Base-by-base conservation (phyloP, 2,113 vertebrate genomes). In the Anolis sagrei region DNA sequence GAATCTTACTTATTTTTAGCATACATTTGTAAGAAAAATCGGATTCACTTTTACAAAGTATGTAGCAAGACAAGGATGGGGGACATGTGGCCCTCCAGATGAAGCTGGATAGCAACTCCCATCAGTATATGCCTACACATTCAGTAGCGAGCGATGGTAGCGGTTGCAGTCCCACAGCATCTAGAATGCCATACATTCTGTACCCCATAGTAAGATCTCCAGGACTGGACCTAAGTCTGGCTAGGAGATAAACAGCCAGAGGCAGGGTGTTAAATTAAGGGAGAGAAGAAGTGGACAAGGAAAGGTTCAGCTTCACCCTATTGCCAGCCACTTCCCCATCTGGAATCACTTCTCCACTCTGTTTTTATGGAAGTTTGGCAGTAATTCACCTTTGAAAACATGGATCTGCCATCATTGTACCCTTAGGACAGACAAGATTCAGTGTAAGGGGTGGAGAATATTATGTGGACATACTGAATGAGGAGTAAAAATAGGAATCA, bases 201-300 rank as follows among this genome's bases (percentile, higher is more conserved):
- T 39, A 79, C 66, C 36, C 39, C 64, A 25, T 64, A 64, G 21
- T 64, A 64, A 64, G 36, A 25, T 27, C 49, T 25, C 81, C 4
- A 29, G 76, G 58, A n/a, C 73, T 83, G 39, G n/a, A 83, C 16
- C 48, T 81, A 58, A 76, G 13, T 29, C 61, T 48, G 39, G 82
- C n/a, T 32, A 83, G 36, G 23, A 49, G 39, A 66, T 76, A 76
- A 13, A 70, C 68, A 54, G 6, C 68, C 13, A 25, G 19, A 19
- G 77, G 3, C 4, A 58, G 16, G 36, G 18, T 27, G 34, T 51
- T 34, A 39, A 29, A 32, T 29, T 21, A 7, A 10, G n/a, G 61
- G n/a, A 34, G 61, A 21, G 72, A 62, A 75, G 54, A 39, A 23
- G 23, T 8, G 13, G 36, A 25, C 23, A 61, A 44, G 29, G 5